Percentiles rank a stretch among this genome's conserved stretches.
phyloP scores from a whole-genome alignment of 2,888 invertebrate genomes.

The Phortica okadai region DNA sequence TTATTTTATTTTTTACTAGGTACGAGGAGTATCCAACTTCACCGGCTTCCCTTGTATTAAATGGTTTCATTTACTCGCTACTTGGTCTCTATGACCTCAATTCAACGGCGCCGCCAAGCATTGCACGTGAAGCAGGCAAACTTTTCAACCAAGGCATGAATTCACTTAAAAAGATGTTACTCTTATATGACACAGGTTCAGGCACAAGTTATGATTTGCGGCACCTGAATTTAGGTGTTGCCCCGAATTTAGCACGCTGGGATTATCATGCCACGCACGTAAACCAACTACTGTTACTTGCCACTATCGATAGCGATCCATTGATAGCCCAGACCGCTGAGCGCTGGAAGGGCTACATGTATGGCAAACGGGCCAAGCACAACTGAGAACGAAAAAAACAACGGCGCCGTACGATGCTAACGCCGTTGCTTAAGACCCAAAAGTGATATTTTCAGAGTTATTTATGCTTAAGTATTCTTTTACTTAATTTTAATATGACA shows the following conservation, averaged over 20 bases:
- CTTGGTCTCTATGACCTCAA: conserved; percentile 97
- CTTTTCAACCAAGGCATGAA: conserved; percentile 90
- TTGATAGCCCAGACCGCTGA: conserved; percentile 89
- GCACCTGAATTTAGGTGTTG: conserved; percentile 90
- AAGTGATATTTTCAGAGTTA: conserved; percentile 25
- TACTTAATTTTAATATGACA: conserved; percentile 4
- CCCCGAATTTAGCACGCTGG: conserved; percentile 97
- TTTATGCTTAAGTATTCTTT: conserved; percentile 23
- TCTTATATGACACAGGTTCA: conserved; percentile 95
- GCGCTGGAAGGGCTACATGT: conserved; percentile 96
- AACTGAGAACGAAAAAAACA: conserved; percentile 80
- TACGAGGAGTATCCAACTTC: conserved; percentile 99
- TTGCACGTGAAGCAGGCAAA: conserved; percentile 84
- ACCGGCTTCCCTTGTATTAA: conserved; percentile 95
- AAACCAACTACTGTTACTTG: conserved; percentile 92
- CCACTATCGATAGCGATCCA: conserved; percentile 89
- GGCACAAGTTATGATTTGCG: conserved; percentile 97
- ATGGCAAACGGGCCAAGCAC: conserved; percentile 94
- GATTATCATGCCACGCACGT: conserved; percentile 99
- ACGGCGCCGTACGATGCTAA: not conserved
- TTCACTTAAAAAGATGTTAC: conserved; percentile 90
- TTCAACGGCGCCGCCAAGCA: conserved; percentile 84
- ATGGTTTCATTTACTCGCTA: conserved; percentile 98
- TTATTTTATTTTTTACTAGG: conserved; percentile 76
- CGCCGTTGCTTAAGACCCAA: not conserved